phyloP scores from a whole-genome alignment of 2,797 vertebrate species.

The Tinamus major region DNA sequence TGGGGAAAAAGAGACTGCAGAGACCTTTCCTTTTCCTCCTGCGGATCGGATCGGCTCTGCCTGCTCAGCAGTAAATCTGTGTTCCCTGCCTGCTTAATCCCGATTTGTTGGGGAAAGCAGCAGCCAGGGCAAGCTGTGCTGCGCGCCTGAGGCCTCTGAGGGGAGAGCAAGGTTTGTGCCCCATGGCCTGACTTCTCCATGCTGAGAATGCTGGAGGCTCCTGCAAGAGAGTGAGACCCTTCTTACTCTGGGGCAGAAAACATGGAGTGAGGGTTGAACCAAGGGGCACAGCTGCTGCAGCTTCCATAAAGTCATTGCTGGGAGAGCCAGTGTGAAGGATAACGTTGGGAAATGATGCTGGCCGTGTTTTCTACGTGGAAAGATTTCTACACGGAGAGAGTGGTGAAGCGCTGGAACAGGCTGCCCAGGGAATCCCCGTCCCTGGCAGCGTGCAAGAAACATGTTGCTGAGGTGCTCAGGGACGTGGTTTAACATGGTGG shows the following conservation, averaged over 20 bases:
- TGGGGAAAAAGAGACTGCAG: not conserved
- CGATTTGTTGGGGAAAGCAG: conserved; percentile 61
- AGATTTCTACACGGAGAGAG: too few relatives aligned
- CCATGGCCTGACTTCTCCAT: not conserved
- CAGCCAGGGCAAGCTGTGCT: conserved; percentile 41
- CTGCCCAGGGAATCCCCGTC: too few relatives aligned
- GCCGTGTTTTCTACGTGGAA: too few relatives aligned
- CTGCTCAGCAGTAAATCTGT: conserved; percentile 14
- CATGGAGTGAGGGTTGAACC: not conserved
- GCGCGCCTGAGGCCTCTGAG: too few relatives aligned
- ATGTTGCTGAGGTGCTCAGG: too few relatives aligned
- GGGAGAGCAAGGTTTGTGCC: too few relatives aligned
- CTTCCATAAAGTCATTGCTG: not conserved
- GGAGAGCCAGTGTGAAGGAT: not conserved
- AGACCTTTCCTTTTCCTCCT: not conserved
- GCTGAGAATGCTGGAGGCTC: not conserved
- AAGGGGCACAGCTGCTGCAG: not conserved
- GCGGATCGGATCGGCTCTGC: not conserved
- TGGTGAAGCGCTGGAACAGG: too few relatives aligned
- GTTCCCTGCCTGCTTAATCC: conserved; percentile 35
- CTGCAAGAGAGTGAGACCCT: not conserved
- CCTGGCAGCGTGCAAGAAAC: too few relatives aligned
- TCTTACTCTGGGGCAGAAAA: not conserved
- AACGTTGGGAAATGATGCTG: not conserved
- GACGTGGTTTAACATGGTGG: too few relatives aligned